Conservation (phyloP, 2,113 vertebrate genomes). For the Charadrius vociferus region DNA sequence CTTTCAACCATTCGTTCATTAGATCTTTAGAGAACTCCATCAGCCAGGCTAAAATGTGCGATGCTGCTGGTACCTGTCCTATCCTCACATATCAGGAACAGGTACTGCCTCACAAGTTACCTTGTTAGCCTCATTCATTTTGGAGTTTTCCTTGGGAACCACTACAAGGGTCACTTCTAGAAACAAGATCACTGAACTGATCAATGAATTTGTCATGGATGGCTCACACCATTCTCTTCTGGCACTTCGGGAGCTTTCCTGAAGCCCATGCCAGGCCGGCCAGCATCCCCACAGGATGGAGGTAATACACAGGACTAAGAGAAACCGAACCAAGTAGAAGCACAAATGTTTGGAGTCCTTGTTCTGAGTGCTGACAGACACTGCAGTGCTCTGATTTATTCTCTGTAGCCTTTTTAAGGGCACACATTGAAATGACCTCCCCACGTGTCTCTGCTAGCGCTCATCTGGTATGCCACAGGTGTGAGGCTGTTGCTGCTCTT, state of each 20-base stretch:
- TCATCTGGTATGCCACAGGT: conserved; percentile 58
- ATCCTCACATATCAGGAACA: background rate
- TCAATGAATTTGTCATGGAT: background rate
- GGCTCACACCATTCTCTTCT: background rate
- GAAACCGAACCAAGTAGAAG: background rate
- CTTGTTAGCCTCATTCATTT: background rate
- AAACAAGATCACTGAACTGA: background rate
- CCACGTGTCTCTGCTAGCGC: background rate
- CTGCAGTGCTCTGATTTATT: background rate
- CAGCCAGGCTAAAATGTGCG: background rate
- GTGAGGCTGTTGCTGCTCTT: conserved; percentile 57
- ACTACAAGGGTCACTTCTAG: background rate
- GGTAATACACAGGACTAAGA: background rate
- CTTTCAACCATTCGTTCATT: accelerated
- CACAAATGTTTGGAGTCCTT: background rate
- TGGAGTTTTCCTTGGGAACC: background rate
- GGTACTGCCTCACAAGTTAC: background rate
- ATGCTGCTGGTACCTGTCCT: background rate
- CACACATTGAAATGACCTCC: conserved; percentile 40
- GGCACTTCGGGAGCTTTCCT: background rate
- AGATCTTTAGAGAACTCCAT: background rate
- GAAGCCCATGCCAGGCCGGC: background rate
- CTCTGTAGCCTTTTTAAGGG: conserved; percentile 24
- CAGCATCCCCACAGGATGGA: background rate
- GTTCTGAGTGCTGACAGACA: background rate